Conservation (phyloP, 2,113 vertebrate species). For the Asarcornis scutulata region DNA sequence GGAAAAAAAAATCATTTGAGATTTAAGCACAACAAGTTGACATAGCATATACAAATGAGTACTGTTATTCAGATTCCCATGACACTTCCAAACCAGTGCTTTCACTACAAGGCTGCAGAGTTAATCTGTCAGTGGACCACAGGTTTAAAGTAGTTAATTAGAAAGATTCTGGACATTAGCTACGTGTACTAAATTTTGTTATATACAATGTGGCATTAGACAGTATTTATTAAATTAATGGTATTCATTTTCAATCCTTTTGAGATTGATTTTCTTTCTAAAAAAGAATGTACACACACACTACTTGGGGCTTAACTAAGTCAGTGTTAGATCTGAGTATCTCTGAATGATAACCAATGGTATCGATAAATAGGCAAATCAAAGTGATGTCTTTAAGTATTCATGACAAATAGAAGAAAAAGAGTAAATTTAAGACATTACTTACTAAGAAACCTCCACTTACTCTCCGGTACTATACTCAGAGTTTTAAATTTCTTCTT, state of each 20-base stretch:
- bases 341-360: neutral
- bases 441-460: accelerated
- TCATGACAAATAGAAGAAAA: neutral
- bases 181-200: neutral
- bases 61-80: neutral
- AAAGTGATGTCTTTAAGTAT: neutral
- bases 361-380: neutral
- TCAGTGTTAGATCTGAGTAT: neutral
- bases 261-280: neutral
- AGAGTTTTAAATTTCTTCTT: neutral
- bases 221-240: neutral
- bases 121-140: neutral
- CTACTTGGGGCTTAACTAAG: neutral
- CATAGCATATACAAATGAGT: neutral
- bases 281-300: neutral
- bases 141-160: neutral
- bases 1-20: neutral
- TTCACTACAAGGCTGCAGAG: neutral
- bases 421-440: neutral
- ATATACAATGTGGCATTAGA: neutral
- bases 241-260: neutral
- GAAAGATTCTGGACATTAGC: neutral
- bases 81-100: neutral
- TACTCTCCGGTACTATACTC: neutral
- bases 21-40: neutral